Conservation (phyloP, 2,888 invertebrate genomes). For the Polyploca ridens region DNA sequence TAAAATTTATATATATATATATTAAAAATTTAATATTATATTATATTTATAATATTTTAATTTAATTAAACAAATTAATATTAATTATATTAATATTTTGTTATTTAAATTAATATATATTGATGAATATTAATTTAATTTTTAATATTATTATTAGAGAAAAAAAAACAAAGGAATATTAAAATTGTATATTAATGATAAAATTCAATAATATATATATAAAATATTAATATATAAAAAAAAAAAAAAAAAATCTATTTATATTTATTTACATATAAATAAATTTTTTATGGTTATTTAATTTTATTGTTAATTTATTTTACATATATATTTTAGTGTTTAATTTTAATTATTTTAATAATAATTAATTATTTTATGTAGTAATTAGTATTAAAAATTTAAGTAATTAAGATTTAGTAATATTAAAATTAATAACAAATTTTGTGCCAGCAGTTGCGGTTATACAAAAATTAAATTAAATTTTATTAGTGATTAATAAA, state of each 20-base stretch:
- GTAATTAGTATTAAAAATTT: conserved; percentile 84
- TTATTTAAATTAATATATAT: conserved; percentile 34
- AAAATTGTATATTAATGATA: conserved; percentile 9
- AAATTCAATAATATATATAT: conserved; percentile 27
- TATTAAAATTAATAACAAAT: conserved; percentile 84
- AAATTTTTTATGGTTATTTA: conserved; percentile 79
- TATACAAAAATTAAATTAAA: conserved; percentile 86
- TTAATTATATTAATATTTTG: conserved; percentile 37
- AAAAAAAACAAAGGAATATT: conserved; percentile 36
- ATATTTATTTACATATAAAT: conserved; percentile 47
- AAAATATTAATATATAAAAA: conserved; percentile 47
- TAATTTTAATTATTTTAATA: conserved; percentile 68
- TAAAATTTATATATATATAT: conserved; percentile 33
- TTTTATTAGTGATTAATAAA: conserved; percentile 75
- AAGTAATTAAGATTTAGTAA: conserved; percentile 86
- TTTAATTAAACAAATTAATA: conserved; percentile 35
- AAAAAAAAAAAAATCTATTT: conserved; percentile 64
- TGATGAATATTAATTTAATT: conserved; percentile 32
- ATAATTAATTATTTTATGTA: conserved; percentile 50
- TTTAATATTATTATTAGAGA: conserved; percentile 47
- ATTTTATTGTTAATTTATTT: conserved; percentile 81
- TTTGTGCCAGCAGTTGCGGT: conserved; percentile 90
- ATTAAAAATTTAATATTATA: conserved; percentile 24
- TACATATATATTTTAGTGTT: conserved; percentile 83
- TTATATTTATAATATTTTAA: conserved; percentile 34